Base-by-base conservation (phyloP, 2,888 invertebrate genomes). In the Microctonus hyperodae region DNA sequence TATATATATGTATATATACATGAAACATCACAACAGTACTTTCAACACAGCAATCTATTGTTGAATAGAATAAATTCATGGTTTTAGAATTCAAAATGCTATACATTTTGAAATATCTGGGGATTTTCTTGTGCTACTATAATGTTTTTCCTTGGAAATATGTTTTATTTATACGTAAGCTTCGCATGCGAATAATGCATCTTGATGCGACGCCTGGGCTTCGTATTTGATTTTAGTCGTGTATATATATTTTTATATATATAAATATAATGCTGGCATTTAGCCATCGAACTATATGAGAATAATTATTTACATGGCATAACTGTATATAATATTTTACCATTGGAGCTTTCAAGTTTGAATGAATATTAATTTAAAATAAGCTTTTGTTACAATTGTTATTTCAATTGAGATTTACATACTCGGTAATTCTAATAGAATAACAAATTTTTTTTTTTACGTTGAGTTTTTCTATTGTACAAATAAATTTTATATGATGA, bases 151-250 rank as follows among this genome's bases (percentile, higher is more conserved):
- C 58, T 58, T 25, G 37, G 22, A 48, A 68, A 65, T 55, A 70
- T 72, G 69, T 73, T 72, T 73, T 72, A 72, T 73, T 72, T 73
- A 72, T 71, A 37, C 31, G 50, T 33, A 65, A 48, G 44, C 58
- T 66, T 59, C 53, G 35, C 25, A 37, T 37, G 60, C 64, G 64
- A 61, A 68, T 67, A 73, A 79, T 79, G 74, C 75, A 75, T 77
- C 76, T 74, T 76, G 73, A 75, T 73, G 77, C 76, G 79, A 77
- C 71, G 74, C 72, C 72, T 62, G 59, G 37, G 33, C 40, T 56
- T 68, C 69, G 69, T 78, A 78, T 80, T 79, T 77, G 79, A 80
- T 79, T 79, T 76, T 78, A 76, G 76, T 77, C 74, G 71, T 64
- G 50, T 65, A 44, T 44, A 16, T 22, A 35, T 44, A 35, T 33